phyloP scores from a whole-genome alignment of 92 coral and sea anemone species.

The Chrysogorgia sp. region DNA sequence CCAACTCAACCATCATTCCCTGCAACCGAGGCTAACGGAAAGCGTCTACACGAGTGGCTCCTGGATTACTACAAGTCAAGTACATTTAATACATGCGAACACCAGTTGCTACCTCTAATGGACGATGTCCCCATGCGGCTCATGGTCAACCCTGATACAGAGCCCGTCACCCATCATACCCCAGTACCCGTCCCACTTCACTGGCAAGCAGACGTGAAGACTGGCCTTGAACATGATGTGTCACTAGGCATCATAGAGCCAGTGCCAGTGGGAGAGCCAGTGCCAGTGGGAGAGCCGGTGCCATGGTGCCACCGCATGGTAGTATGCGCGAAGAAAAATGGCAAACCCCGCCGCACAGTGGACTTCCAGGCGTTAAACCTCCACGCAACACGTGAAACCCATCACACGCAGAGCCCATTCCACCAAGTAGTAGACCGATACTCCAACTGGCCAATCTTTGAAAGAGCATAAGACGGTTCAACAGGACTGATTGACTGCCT shows the following conservation, averaged over 20 bases:
- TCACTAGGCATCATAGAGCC: slow-evolving; percentile 37
- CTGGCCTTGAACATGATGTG: slow-evolving; percentile 40
- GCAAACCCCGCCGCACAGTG: too few species aligned
- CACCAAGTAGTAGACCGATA: slow-evolving; percentile 24
- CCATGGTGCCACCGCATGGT: slow-evolving; percentile 40
- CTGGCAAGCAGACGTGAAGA: slow-evolving; percentile 39
- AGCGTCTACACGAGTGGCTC: slow-evolving; percentile 58
- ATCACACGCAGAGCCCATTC: slow-evolving; percentile 34
- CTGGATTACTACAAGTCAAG: slow-evolving; percentile 17
- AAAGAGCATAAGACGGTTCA: slow-evolving; percentile 21
- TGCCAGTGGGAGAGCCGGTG: too few species aligned
- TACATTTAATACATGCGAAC: slow-evolving; percentile 52
- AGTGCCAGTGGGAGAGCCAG: slow-evolving; percentile 43
- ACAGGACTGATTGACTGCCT: slow-evolving; percentile 42
- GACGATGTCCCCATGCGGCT: slow-evolving; percentile 51
- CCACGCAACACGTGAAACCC: slow-evolving; percentile 60
- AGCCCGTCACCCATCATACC: slow-evolving; percentile 62
- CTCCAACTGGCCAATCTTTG: slow-evolving; percentile 18
- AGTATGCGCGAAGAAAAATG: too few species aligned
- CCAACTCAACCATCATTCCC: slow-evolving; percentile 31
- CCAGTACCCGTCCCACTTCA: slow-evolving; percentile 48
- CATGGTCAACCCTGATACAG: slow-evolving; percentile 51
- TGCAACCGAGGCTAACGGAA: slow-evolving; percentile 42
- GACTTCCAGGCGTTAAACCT: too few species aligned
- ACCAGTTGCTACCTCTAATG: slow-evolving; percentile 61